Percentiles rank a stretch among this genome's conserved stretches.
Evolutionary conservation across 2,797 vertebrate species (phyloP).

Genomic region (Enteromius viviparus): DNA sequence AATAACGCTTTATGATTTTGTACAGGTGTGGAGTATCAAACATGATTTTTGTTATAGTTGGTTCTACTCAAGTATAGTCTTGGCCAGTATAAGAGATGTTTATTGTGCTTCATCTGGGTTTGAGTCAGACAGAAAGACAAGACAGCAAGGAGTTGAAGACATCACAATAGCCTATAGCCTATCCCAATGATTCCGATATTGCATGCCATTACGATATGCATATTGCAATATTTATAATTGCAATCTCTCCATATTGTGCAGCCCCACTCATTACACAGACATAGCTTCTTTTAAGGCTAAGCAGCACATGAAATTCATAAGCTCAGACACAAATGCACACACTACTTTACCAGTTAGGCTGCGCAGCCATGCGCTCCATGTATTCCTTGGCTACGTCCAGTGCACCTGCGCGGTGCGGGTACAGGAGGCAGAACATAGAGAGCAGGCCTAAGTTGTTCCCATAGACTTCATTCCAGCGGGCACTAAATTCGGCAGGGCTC

Average conservation of each 20-base stretch:
- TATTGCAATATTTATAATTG: not conserved
- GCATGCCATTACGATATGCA: not conserved
- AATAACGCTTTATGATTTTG: not conserved
- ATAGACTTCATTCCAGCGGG: conserved; percentile 97
- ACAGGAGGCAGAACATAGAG: conserved; percentile 95
- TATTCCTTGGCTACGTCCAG: conserved; percentile 90
- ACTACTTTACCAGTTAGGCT: conserved; percentile 95
- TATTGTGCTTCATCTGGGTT: conserved; percentile 7
- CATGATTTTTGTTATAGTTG: not conserved
- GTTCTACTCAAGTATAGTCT: not conserved
- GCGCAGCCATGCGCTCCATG: conserved; percentile 99
- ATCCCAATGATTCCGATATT: not conserved
- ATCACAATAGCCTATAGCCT: not conserved
- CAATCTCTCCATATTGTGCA: not conserved
- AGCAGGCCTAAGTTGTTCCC: conserved; percentile 97
- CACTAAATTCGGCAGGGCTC: conserved; percentile 89
- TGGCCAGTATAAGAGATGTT: not conserved
- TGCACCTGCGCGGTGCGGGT: conserved; percentile 90
- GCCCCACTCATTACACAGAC: not conserved
- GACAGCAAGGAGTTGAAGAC: not conserved
- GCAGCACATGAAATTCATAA: conserved; percentile 67
- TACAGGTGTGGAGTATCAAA: not conserved
- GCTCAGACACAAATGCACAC: conserved; percentile 79
- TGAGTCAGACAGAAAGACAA: not conserved
- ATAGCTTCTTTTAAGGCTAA: not conserved